Evolutionary conservation across 2,113 vertebrate genomes (phyloP).

Genomic region (Lampris megalopsis): DNA sequence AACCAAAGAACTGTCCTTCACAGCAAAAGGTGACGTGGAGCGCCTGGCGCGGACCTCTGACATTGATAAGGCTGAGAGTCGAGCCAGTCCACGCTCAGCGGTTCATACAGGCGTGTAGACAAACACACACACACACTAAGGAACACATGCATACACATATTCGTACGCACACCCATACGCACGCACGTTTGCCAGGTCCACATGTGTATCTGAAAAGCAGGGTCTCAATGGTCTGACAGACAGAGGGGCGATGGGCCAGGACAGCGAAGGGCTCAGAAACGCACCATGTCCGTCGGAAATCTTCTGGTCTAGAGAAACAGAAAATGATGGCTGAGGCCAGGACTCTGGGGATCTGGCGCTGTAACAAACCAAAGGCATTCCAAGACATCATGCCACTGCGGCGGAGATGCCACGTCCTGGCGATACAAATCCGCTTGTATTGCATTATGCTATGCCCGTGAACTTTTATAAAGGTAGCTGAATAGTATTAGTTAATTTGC

Average conservation of each 20-base stretch:
- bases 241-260: conserved; percentile 52
- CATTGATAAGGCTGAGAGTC: conserved; percentile 73
- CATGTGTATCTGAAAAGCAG: conserved; percentile 37
- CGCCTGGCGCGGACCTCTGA: conserved; percentile 73
- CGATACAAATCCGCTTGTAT: conserved; percentile 55
- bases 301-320: conserved; percentile 41
- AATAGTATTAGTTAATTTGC: conserved; percentile 32
- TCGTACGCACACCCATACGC: conserved; percentile 7
- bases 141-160: conserved; percentile 4
- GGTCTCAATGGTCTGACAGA: conserved; percentile 37
- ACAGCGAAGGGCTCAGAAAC: conserved; percentile 47
- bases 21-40: conserved; percentile 57
- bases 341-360: conserved; percentile 40
- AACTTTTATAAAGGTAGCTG: conserved; percentile 21
- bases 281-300: conserved; percentile 62
- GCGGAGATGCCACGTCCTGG: conserved; percentile 39
- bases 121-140: background rate
- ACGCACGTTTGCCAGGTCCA: background rate
- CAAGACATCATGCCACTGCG: conserved; percentile 35
- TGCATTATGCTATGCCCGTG: conserved; percentile 31
- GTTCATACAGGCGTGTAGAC: conserved; percentile 15
- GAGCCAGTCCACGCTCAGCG: conserved; percentile 55
- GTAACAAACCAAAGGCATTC: conserved; percentile 42
- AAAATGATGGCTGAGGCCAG: conserved; percentile 51
- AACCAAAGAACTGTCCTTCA: conserved; percentile 73